Base-by-base conservation (phyloP, 2,888 invertebrate species). In the Lasioglossum leucozonium region DNA sequence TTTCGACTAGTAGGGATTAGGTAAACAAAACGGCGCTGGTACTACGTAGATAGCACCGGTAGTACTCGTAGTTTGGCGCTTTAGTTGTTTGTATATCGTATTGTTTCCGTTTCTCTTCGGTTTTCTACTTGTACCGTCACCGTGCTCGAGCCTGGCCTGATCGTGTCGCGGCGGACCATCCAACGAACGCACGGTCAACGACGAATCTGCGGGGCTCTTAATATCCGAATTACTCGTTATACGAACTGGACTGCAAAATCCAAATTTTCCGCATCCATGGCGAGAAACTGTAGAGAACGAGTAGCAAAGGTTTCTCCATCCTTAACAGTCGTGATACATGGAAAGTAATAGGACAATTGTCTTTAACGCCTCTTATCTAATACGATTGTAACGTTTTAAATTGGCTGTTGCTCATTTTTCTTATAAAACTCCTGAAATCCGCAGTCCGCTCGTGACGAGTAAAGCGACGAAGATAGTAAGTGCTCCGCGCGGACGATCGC, bases 61-160 rank as follows among this genome's bases (percentile, higher is more conserved):
- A 92, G 91, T 88, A 92, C 90, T 93, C 91, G 91, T 93, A 92
- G 91, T 87, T 92, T 93, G 93, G 93, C 94, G 94, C 94, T 94
- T 94, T 94, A 93, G 92, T 94, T 93, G 93, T 95, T 94, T 94
- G 92, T 94, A 94, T 92, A 93, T 93, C 93, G 92, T 93, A 93
- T 93, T 93, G 93, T 93, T 92, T 93, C 78, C 72, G 79, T 82
- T 65, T 40, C 34, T 93, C 93, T 94, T 69, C 93, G 72, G 58
- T 81, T 94, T 85, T 85, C 79, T 87, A 92, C 40, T 69, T 40
- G 40, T 93, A 92, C 91, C 91, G 90, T 93, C 93, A 92, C 91
- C 91, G 88, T 91, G 91, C 89, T 55, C 55, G 88, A 82, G 88
- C 81, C 88, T 77, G 89, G 51, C 77, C 81, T 86, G 81, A 82